phyloP scores from a whole-genome alignment of 2,797 vertebrate genomes.

The Dermochelys coriacea region DNA sequence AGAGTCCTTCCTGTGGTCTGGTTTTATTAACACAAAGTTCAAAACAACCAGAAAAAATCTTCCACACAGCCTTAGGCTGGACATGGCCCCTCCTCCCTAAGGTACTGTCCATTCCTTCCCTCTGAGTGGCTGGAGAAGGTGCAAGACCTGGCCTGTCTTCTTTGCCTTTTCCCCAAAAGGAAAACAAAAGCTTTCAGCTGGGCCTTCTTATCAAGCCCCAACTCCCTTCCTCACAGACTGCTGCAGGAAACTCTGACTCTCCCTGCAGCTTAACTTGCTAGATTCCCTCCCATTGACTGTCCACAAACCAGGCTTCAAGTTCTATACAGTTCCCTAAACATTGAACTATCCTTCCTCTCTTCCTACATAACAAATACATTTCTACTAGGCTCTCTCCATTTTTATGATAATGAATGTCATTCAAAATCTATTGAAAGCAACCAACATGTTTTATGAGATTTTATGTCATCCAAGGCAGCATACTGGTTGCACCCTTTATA shows the following conservation, averaged over 20 bases:
- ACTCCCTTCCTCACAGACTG: neutral
- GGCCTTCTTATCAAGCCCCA: neutral
- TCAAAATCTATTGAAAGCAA: neutral
- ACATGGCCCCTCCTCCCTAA: neutral
- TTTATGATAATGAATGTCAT: neutral
- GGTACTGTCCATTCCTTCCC: neutral
- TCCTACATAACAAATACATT: neutral
- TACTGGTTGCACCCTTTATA: neutral
- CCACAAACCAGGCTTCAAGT: neutral
- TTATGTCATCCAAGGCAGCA: neutral
- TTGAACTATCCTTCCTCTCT: neutral
- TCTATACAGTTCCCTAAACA: neutral
- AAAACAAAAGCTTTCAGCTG: neutral
- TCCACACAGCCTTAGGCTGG: neutral
- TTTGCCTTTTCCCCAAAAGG: neutral
- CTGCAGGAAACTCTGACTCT: neutral
- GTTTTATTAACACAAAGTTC: neutral
- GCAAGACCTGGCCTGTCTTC: neutral
- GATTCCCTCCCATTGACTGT: neutral
- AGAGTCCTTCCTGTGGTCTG: neutral
- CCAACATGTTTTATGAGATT: neutral
- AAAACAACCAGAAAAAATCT: neutral
- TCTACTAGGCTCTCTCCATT: neutral
- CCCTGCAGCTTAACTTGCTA: neutral
- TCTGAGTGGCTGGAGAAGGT: neutral